These are phyloP conservation scores for Acridotheres tristis DNA, from an alignment of 2,797 vertebrate genomes.

Conservation along the genomic window DNA sequence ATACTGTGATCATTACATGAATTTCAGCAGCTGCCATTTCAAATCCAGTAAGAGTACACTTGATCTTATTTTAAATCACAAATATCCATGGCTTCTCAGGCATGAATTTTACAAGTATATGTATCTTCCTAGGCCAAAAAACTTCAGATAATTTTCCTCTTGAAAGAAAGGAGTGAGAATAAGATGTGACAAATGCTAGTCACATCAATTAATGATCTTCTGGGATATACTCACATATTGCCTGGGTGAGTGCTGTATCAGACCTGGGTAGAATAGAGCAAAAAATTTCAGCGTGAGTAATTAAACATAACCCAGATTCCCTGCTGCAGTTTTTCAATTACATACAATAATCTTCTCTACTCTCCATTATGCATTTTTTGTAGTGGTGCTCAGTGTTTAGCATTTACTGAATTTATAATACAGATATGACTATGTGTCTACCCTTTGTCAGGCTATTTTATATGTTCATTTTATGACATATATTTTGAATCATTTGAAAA, in stretches of 20 bases:
- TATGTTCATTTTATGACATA: neutral
- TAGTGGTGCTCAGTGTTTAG: neutral
- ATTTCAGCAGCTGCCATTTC: neutral
- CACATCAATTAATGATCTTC: neutral
- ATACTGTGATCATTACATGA: neutral
- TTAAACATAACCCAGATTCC: neutral
- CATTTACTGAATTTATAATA: neutral
- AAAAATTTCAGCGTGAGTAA: neutral
- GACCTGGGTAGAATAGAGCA: neutral
- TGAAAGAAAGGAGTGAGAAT: neutral
- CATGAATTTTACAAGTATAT: neutral
- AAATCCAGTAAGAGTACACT: neutral
- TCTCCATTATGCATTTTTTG: neutral
- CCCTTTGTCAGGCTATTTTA: neutral
- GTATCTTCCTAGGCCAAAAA: neutral
- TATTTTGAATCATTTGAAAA: neutral
- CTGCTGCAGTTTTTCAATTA: neutral
- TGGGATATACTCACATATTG: neutral
- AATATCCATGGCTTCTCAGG: neutral
- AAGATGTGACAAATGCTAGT: neutral
- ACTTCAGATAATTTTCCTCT: neutral
- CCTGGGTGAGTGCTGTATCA: neutral
- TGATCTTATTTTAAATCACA: neutral
- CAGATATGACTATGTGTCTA: neutral
- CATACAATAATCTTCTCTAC: neutral